These are phyloP conservation scores for Avahi laniger DNA, from an alignment of 2,797 vertebrate genomes.

Conservation along the genomic window DNA sequence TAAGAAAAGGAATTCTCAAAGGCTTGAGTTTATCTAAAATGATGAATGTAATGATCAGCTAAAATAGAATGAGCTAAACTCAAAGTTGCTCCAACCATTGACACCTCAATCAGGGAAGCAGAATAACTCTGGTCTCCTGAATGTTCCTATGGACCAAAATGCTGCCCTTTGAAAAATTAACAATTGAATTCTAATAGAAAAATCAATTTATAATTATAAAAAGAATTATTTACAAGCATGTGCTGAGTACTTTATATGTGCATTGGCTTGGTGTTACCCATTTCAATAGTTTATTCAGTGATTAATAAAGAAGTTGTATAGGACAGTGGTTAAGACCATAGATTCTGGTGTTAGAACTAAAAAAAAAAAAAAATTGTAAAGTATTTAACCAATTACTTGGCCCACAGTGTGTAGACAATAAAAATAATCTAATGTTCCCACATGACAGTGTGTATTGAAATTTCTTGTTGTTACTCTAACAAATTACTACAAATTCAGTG, in stretches of 20 bases:
- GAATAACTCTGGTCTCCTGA: neutral
- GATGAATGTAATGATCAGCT: constrained; percentile 75
- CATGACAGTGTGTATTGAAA: neutral
- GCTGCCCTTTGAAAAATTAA: neutral
- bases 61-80: neutral
- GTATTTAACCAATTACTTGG: neutral
- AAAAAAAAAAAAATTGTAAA: neutral
- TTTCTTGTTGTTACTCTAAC: neutral
- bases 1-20: constrained; percentile 79
- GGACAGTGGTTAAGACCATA: neutral
- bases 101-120: neutral
- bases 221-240: neutral
- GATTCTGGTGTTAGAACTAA: neutral
- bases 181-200: neutral
- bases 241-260: neutral
- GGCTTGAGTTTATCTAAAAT: constrained; percentile 60
- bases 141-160: neutral
- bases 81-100: neutral
- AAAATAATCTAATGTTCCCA: neutral
- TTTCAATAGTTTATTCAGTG: neutral
- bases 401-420: neutral
- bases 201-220: neutral
- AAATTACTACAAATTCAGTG: neutral
- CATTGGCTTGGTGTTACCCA: neutral
- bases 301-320: neutral